A percentile compares a stretch with the other conserved stretches of the same genome.
phyloP scores from a whole-genome alignment of 2,113 vertebrate species.

The Oryctolagus cuniculus region mOryCun1.1 NC_091434.1:35660501-35661000 shows the following conservation, averaged over 20 bases:
- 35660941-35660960: not conserved
- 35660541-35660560: not conserved
- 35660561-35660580: not conserved
- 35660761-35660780: not conserved
- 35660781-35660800: not conserved
- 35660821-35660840: not conserved
- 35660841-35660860: not conserved
- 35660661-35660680: not conserved
- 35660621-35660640: not conserved
- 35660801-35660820: not conserved
- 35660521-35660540: not conserved
- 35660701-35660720: not conserved
- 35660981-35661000: not conserved
- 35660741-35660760: not conserved
- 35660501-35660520: not conserved
- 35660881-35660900: not conserved
- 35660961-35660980: not conserved
- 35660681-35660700: not conserved
- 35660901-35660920: not conserved
- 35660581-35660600: not conserved
- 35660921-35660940: not conserved
- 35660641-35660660: not conserved
- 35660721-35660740: not conserved
- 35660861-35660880: not conserved
- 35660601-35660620: not conserved